Base-by-base conservation (phyloP, 2,797 vertebrate species). In the Notolabrus celidotus region DNA sequence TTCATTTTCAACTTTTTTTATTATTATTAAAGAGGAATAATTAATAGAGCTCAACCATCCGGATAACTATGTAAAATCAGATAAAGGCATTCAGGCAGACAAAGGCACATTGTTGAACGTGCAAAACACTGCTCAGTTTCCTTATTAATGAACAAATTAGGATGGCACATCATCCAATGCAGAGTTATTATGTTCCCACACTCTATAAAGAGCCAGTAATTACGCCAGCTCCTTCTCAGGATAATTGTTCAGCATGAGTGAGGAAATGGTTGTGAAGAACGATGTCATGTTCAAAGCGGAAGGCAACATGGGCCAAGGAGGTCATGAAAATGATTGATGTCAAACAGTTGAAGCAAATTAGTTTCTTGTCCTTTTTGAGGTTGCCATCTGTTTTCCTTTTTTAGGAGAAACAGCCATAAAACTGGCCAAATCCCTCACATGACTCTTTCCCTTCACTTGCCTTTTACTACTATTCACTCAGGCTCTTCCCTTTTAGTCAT, bases 111-210 rank as follows among this genome's bases (percentile, higher is more conserved):
- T 77, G 74, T 68, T 57, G 22, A 74, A 73, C 10, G 34, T 51
- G 70, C 45, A 80, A 86, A 78, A 76, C 52, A 75, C 31, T 38
- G 64, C 68, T 83, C 64, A 73, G 79, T 77, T 81, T 88, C 66
- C 56, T 68, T 79, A 56, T 77, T 70, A 67, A 76, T 71, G 57
- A 85, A 71, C 60, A 78, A 77, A 69, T 82, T 83, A 60, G 71
- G 67, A 80, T 64, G 67, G 55, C 46, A 65, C 67, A 74, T 79
- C 71, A 74, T 75, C 65, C 71, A 74, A 38, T 67, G 42, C 41
- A 47, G 66, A 76, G 58, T 75, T 68, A 77, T 80, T 84, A 81
- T 81, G 42, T 67, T 60, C 53, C 38, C 69, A 80, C 77, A 66
- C 73, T 80, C 53, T 56, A 58, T 83, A 74, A 82, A 74, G 64